Conservation (phyloP, 2,113 vertebrate species). For the Thamnophis sirtalis region DNA sequence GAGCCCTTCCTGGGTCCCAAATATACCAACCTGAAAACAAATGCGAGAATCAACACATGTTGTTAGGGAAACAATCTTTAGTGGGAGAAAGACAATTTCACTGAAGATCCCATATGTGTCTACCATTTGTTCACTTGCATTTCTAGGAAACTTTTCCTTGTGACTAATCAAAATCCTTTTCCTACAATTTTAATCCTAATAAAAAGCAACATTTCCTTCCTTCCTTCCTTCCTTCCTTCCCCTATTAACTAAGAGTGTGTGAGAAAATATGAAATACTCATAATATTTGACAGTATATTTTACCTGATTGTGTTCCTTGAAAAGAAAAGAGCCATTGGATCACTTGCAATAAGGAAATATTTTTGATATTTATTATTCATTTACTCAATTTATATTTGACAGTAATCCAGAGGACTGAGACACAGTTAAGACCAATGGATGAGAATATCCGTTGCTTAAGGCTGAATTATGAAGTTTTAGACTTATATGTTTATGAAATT, state of each 20-base stretch:
- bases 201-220: not conserved
- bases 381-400: not conserved
- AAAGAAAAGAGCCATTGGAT: not conserved
- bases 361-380: not conserved
- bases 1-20: constrained; percentile 91
- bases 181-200: not conserved
- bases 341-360: not conserved
- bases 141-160: not conserved
- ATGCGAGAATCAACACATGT: not conserved
- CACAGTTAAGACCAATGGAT: not conserved
- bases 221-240: not conserved
- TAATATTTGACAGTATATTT: not conserved
- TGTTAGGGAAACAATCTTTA: not conserved
- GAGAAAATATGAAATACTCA: not conserved
- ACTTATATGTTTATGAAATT: not conserved
- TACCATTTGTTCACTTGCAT: not conserved
- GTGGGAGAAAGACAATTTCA: not conserved
- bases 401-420: not conserved
- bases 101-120: not conserved
- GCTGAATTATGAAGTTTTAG: not conserved
- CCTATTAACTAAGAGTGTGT: not conserved
- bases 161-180: not conserved
- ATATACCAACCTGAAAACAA: constrained; percentile 81
- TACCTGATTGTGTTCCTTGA: not conserved
- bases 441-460: not conserved